Percentiles rank a stretch among this genome's conserved stretches.
phyloP scores from a whole-genome alignment of 2,113 vertebrate genomes.

The Athene cunicularia region DNA sequence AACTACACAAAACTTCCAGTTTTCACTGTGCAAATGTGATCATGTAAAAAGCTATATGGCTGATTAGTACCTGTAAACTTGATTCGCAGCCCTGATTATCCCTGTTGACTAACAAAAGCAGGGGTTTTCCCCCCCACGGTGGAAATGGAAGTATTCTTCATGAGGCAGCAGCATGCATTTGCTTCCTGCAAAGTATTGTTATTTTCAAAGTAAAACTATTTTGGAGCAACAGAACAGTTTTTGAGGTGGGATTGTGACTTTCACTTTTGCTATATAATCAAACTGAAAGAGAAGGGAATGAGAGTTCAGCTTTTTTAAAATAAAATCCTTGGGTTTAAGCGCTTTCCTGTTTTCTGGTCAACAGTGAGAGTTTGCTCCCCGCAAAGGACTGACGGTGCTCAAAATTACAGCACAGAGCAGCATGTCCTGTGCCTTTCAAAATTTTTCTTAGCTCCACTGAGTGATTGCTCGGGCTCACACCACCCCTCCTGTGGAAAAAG shows the following conservation, averaged over 20 bases:
- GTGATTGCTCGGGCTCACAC: not conserved
- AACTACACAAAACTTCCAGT: not conserved
- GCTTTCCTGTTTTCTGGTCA: not conserved
- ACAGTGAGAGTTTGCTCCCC: not conserved
- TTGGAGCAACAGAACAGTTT: not conserved
- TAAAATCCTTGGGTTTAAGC: not conserved
- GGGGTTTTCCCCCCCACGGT: fast-evolving
- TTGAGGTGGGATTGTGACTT: not conserved
- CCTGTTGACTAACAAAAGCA: not conserved
- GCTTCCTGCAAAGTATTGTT: not conserved
- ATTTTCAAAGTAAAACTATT: slow-evolving; percentile 2
- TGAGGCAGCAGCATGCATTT: not conserved
- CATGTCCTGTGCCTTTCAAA: not conserved
- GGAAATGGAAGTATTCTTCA: not conserved
- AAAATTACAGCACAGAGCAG: not conserved
- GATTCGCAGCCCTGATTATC: not conserved
- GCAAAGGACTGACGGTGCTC: not conserved
- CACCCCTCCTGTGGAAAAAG: not conserved
- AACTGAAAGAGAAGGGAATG: not conserved
- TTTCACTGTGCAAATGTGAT: not conserved
- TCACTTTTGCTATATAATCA: slow-evolving; percentile 30
- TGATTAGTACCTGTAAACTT: not conserved
- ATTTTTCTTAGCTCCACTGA: not conserved
- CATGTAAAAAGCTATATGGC: not conserved
- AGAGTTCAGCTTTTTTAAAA: not conserved